Percentiles rank a stretch among this genome's conserved stretches.
These are phyloP conservation scores for Ivindomyrus marchei DNA, from an alignment of 2,113 vertebrate species.

Conservation along the genomic window DNA sequence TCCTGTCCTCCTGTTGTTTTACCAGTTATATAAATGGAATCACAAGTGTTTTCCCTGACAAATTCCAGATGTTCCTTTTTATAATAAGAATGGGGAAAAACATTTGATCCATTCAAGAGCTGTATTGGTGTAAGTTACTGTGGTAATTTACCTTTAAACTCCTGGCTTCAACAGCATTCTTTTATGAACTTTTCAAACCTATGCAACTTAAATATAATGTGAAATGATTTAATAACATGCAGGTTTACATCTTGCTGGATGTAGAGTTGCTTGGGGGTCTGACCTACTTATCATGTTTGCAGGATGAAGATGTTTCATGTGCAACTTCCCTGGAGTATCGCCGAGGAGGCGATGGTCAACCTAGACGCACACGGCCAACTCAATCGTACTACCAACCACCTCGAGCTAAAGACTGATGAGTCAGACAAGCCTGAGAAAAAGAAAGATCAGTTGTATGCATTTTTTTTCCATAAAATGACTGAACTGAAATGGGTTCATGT, in stretches of 20 bases:
- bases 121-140: background rate
- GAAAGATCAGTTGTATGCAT: background rate
- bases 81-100: background rate
- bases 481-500: slow-evolving; percentile 7
- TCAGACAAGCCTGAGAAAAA: background rate
- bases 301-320: slow-evolving; percentile 86
- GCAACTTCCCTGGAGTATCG: slow-evolving; percentile 88
- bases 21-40: background rate
- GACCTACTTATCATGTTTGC: slow-evolving; percentile 51
- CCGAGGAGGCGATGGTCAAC: slow-evolving; percentile 88
- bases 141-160: background rate
- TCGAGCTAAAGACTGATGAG: slow-evolving; percentile 82
- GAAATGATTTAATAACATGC: background rate
- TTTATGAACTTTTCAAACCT: background rate
- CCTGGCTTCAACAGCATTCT: background rate
- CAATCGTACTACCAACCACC: slow-evolving; percentile 96
- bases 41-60: too few relatives aligned
- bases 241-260: background rate
- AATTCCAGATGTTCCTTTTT: background rate
- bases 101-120: background rate
- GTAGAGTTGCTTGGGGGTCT: background rate
- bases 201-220: background rate
- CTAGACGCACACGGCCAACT: slow-evolving; percentile 81
- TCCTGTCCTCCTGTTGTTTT: background rate
- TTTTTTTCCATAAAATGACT: background rate